Conservation (phyloP, 2,797 vertebrate species). For the Manis pentadactyla region DNA sequence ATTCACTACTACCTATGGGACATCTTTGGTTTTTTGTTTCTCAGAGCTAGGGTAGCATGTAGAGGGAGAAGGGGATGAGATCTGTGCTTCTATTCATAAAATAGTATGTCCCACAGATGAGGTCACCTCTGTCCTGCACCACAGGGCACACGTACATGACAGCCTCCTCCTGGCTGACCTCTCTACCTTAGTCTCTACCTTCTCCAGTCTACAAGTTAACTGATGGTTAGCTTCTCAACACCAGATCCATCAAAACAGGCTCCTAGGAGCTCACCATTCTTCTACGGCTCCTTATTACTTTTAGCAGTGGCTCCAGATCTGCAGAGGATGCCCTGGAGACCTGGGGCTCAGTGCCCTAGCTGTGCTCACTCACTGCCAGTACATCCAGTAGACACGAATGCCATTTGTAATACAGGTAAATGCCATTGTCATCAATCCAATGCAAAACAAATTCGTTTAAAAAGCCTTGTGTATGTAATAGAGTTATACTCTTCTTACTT, state of each 20-base stretch:
- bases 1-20: neutral
- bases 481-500: neutral
- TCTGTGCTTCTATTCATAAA: neutral
- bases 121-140: neutral
- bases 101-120: neutral
- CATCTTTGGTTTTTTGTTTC: neutral
- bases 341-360: fast-evolving
- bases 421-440: neutral
- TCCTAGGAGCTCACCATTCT: neutral
- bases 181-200: neutral
- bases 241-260: neutral
- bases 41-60: neutral
- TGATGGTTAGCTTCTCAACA: neutral
- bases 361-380: fast-evolving
- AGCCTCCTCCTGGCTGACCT: neutral
- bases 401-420: neutral
- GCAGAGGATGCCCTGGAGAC: neutral
- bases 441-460: neutral
- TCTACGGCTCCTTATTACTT: neutral
- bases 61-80: neutral
- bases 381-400: fast-evolving
- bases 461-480: neutral
- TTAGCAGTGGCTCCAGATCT: neutral
- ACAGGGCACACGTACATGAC: neutral
- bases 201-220: neutral